phyloP scores from a whole-genome alignment of 2,888 invertebrate genomes.

The Acrocyrtus sp. region DNA sequence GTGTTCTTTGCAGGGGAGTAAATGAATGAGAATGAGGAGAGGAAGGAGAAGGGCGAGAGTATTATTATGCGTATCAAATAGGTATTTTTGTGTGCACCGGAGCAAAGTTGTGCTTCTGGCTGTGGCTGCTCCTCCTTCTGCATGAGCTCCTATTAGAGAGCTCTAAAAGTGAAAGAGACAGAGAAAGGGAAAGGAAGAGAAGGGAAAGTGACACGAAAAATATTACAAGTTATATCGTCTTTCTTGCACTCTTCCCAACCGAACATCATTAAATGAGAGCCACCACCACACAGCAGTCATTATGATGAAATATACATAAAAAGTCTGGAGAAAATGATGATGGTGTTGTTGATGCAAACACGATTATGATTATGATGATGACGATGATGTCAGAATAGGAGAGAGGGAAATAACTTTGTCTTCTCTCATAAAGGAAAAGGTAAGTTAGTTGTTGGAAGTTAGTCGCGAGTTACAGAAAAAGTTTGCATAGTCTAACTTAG shows the following conservation, averaged over 20 bases:
- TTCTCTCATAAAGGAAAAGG: no score
- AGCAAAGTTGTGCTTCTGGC: background rate
- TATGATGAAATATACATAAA: constrained; percentile 44
- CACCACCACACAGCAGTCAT: constrained; percentile 6
- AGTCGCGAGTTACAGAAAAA: no score
- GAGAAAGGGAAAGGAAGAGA: constrained; percentile 1
- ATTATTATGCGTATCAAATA: background rate
- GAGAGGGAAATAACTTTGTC: background rate
- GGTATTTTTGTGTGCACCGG: background rate
- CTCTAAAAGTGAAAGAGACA: no score
- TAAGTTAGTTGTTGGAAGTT: no score
- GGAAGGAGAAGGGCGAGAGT: constrained; percentile 7
- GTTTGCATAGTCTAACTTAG: no score
- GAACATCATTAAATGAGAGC: constrained; percentile 8
- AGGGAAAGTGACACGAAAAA: constrained; percentile 38
- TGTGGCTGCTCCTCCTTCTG: background rate
- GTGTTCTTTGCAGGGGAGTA: background rate
- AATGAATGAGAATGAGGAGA: constrained; percentile 1
- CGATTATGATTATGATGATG: constrained; percentile 23
- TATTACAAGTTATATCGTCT: no score
- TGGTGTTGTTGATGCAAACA: constrained; percentile 46
- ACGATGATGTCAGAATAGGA: constrained; percentile 31
- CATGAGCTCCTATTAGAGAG: no score
- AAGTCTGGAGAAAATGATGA: constrained; percentile 32
- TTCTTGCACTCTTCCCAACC: background rate